Evolutionary conservation across 2,888 invertebrate species (phyloP), one percentile per base, ranked within the genome.

Genomic region (Odontocolon sp.): DNA sequence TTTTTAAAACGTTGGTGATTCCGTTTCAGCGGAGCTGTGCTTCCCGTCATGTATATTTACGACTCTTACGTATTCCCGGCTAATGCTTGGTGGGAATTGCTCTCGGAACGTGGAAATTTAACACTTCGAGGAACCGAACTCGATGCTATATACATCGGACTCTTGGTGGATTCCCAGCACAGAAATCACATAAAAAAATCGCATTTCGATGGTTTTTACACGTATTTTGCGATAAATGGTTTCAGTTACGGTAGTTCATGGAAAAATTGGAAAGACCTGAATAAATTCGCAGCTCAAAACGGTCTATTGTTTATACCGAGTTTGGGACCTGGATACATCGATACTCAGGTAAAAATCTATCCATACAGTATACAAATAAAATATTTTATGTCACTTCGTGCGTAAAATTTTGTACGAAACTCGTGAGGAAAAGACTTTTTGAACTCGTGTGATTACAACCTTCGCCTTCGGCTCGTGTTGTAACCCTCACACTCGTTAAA

Each of bases 301-400:
- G 91, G 91, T 72, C 90, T 94, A 80, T 82, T 94, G 3, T 95
- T 95, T 85, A 92, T 94, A 68, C 95, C 95, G 8, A 94, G 94
- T 14, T 92, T 95, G 5, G 94, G 94, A 0, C 95, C 95, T 1
- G 95, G 95, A 16, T 95, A 94, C 87, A 92, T 93, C 3, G 95
- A 95, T 82, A 93, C 93, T 0, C 92, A 92, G 83, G 93, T 92
- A 81, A 14, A 52, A 67, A 50, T 40, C 31, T n/a, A 31, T 3
- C 0, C n/a, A n/a, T n/a, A n/a, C n/a, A n/a, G n/a, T n/a, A n/a
- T 8, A 57, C 63, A 6, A 66, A 23, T 50, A 45, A 33, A 8
- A 42, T 26, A n/a, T 28, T 23, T 11, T 26, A 59, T 26, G n/a
- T n/a, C 50, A 50, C 42, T 68, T 38, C 16, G 23, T 23, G 70